Conservation (phyloP, 2,888 invertebrate genomes). For the Melangyna quadrimaculata region DNA sequence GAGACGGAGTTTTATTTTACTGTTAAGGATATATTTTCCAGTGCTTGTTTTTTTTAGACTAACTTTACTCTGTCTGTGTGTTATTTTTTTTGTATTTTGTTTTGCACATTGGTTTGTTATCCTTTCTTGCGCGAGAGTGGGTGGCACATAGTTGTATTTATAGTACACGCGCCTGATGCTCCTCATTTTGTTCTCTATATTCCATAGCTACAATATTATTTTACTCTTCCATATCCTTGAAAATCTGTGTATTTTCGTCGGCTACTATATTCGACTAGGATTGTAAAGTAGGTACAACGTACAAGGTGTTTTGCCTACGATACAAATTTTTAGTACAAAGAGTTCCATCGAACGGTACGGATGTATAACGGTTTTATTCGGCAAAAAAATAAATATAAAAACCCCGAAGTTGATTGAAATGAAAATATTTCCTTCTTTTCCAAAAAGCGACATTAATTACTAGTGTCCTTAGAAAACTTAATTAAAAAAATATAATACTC, state of each 20-base stretch:
- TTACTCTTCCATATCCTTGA: conserved; percentile 77
- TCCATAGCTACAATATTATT: conserved; percentile 57
- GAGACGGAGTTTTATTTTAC: not conserved
- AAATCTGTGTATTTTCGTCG: conserved; percentile 74
- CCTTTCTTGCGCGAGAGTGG: conserved; percentile 56
- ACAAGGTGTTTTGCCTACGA: conserved; percentile 75
- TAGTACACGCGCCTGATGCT: conserved; percentile 1
- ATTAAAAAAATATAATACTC: not conserved
- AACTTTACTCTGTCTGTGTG: not conserved
- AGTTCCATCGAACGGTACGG: conserved; percentile 80
- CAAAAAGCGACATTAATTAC: not conserved
- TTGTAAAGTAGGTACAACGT: conserved; percentile 58
- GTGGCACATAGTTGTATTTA: conserved; percentile 34
- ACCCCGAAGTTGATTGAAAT: not conserved
- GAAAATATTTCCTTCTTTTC: no score
- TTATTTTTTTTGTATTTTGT: conserved; percentile 6
- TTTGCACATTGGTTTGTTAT: conserved; percentile 58
- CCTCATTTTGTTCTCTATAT: conserved; percentile 27
- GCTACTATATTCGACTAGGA: conserved; percentile 33
- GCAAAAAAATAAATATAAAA: conserved; percentile 38
- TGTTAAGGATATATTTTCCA: not conserved
- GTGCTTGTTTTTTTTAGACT: not conserved
- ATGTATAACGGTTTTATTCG: conserved; percentile 74
- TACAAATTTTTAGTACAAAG: conserved; percentile 79
- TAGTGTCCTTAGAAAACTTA: not conserved